These are phyloP conservation scores for Takifugu rubripes DNA, from an alignment of 2,797 vertebrate species.

Conservation along the genomic window DNA sequence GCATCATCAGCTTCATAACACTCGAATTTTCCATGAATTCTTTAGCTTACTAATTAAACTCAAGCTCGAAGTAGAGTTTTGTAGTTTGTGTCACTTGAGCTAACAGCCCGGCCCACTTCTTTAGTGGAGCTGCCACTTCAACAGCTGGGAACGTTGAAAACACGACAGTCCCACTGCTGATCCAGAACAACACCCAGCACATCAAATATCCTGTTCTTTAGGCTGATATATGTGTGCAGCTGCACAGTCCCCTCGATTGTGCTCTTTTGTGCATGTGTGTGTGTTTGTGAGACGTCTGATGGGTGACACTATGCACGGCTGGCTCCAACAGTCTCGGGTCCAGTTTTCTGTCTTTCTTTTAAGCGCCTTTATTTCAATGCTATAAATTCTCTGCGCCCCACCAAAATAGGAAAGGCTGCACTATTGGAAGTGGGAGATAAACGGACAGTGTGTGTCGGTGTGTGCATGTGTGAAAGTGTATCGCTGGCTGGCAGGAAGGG, in stretches of 20 bases:
- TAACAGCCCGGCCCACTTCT: constrained; percentile 36
- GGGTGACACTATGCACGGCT: constrained; percentile 32
- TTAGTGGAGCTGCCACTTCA: constrained; percentile 51
- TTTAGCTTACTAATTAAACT: constrained; percentile 20
- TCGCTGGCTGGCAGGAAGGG: constrained; percentile 61
- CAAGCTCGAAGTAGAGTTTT: constrained; percentile 14
- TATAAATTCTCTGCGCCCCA: constrained; percentile 55
- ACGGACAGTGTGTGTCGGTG: constrained; percentile 39
- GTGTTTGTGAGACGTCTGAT: not conserved
- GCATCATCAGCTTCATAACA: not conserved
- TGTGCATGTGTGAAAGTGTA: constrained; percentile 28
- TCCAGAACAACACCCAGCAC: constrained; percentile 38
- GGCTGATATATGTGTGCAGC: constrained; percentile 16
- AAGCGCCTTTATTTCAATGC: constrained; percentile 49
- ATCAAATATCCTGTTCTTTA: constrained; percentile 54
- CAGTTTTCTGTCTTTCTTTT: constrained; percentile 34
- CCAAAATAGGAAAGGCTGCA: constrained; percentile 46
- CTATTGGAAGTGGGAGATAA: constrained; percentile 33
- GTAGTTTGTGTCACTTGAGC: constrained; percentile 37
- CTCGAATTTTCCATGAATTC: constrained; percentile 21
- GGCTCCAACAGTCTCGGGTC: constrained; percentile 28
- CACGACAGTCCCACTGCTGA: constrained; percentile 27
- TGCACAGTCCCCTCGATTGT: no score
- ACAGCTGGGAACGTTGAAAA: constrained; percentile 53
- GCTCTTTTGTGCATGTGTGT: not conserved